Evolutionary conservation across 1,140 invertebrate genomes (phyloP).

Genomic region (Pygmarrhopalites habei): DNA sequence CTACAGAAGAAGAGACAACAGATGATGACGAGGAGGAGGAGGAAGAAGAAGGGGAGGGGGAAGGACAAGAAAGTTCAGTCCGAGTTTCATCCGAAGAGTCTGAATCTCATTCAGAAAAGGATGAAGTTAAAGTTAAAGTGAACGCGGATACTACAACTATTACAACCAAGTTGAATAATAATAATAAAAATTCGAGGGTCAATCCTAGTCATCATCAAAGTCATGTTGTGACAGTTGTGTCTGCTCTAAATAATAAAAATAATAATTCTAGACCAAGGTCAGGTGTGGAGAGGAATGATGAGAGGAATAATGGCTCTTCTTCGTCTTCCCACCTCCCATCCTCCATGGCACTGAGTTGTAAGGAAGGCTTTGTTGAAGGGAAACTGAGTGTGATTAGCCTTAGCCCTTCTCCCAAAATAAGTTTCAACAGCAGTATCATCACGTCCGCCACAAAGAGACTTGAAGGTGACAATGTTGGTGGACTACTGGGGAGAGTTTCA

Average conservation of each 20-base stretch:
- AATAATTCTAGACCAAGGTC: too few species aligned
- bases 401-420: background rate
- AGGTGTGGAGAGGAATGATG: too few species aligned
- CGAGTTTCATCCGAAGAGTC: slow-evolving; percentile 7
- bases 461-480: background rate
- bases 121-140: background rate
- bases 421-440: background rate
- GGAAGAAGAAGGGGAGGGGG: background rate
- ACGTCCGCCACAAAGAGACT: background rate
- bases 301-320: too few species aligned
- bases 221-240: too few species aligned
- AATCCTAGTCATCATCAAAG: too few species aligned
- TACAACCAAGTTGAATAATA: too few species aligned
- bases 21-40: slow-evolving; percentile 6
- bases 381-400: background rate
- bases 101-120: background rate
- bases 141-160: too few species aligned
- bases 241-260: background rate
- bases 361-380: background rate
- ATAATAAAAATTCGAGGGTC: too few species aligned
- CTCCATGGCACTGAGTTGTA: background rate
- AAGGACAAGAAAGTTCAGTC: background rate
- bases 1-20: slow-evolving; percentile 6
- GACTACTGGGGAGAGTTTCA: too few species aligned
- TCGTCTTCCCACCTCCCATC: too few species aligned